Conservation (phyloP, 2,113 vertebrate genomes). For the Indicator indicator region DNA sequence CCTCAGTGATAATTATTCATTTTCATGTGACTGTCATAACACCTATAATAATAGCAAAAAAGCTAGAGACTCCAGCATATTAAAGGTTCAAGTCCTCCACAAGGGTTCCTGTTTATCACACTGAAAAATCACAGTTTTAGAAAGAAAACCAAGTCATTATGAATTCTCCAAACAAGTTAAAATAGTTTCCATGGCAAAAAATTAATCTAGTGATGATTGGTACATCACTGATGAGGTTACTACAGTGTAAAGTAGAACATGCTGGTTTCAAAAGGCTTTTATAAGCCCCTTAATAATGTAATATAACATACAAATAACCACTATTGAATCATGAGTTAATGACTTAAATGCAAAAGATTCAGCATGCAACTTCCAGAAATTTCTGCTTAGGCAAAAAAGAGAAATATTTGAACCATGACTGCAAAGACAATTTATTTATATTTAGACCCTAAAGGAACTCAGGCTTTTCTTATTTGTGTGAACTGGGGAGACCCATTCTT, state of each 20-base stretch:
- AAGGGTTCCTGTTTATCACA: background rate
- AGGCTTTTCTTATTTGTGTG: background rate
- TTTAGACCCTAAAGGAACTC: background rate
- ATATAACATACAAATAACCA: background rate
- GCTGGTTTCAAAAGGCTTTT: conserved; percentile 13
- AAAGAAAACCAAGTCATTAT: background rate
- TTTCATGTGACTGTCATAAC: background rate
- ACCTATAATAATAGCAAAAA: background rate
- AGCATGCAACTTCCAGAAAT: background rate
- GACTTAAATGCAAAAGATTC: background rate
- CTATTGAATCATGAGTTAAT: background rate
- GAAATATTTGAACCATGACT: background rate
- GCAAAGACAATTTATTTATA: background rate
- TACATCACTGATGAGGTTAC: background rate
- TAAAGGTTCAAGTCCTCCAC: background rate
- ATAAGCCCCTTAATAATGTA: background rate
- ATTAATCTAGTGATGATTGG: background rate
- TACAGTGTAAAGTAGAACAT: background rate
- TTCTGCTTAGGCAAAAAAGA: background rate
- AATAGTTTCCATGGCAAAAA: conserved; percentile 26
- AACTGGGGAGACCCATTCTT: background rate
- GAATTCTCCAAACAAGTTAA: background rate
- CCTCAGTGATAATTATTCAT: background rate
- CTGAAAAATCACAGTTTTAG: background rate
- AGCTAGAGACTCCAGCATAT: background rate